Evolutionary conservation across 2,797 vertebrate species (phyloP).

Genomic region (Halcyon chelicuti): DNA sequence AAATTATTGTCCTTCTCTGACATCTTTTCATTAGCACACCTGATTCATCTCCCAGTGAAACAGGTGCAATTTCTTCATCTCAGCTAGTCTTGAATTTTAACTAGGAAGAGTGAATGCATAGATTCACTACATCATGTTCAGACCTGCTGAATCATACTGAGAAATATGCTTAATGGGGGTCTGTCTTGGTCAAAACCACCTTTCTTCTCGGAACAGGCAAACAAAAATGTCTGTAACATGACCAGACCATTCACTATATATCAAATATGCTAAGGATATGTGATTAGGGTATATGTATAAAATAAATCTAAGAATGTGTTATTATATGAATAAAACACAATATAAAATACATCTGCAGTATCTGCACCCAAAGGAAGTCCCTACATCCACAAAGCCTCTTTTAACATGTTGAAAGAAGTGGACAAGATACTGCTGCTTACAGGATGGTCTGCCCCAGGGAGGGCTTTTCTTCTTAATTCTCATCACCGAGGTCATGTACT

Average conservation of each 20-base stretch:
- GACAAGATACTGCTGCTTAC: not conserved
- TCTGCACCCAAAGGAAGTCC: not conserved
- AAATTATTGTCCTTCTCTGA: not conserved
- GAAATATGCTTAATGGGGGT: not conserved
- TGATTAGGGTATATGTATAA: too few species aligned
- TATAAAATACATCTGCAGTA: not conserved
- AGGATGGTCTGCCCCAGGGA: not conserved
- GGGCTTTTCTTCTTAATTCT: not conserved
- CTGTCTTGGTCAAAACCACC: not conserved
- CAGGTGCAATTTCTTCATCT: not conserved
- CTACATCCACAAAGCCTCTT: not conserved
- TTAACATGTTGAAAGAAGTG: not conserved
- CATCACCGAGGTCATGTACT: too few species aligned
- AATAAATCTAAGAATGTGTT: not conserved
- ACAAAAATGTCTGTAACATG: not conserved
- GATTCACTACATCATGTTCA: not conserved
- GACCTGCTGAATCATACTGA: not conserved
- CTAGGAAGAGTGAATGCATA: not conserved
- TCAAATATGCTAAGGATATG: not conserved
- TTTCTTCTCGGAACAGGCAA: not conserved
- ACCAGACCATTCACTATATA: not conserved
- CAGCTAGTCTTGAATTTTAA: conserved; percentile 5
- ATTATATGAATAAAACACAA: too few species aligned
- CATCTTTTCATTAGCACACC: not conserved
- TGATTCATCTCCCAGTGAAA: not conserved